These are phyloP conservation scores for Ctenosaura bakeri DNA, from an alignment of 2,797 vertebrate genomes.

Conservation along the genomic window DNA sequence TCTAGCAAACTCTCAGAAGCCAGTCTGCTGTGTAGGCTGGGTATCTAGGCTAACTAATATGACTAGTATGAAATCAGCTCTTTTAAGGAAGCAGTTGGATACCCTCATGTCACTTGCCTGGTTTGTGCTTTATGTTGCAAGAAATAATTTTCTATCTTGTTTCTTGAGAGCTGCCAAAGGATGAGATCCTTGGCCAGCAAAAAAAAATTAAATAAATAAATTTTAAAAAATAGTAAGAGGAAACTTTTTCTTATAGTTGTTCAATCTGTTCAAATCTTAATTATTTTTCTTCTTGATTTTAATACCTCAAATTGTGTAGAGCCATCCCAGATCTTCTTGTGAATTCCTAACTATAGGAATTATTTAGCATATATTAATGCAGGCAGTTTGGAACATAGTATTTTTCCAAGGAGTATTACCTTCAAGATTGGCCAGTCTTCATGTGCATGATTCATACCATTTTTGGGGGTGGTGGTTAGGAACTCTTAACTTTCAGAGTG, in stretches of 20 bases:
- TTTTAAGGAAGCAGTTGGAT: background rate
- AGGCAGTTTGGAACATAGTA: background rate
- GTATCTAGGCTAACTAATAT: background rate
- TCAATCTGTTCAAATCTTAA: background rate
- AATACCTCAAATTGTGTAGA: background rate
- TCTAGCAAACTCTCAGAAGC: constrained; percentile 20
- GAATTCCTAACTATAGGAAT: constrained; percentile 2
- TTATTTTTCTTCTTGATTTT: constrained; percentile 10
- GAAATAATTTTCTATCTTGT: background rate
- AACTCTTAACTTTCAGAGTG: background rate
- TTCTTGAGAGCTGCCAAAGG: constrained; percentile 21
- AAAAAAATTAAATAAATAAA: background rate
- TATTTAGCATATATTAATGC: background rate
- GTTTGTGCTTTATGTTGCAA: background rate
- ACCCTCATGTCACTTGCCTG: background rate
- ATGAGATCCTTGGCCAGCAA: constrained; percentile 13
- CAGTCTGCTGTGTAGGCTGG: background rate
- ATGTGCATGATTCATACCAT: background rate
- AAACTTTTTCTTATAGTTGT: background rate
- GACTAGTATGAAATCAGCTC: background rate
- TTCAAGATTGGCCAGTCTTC: background rate
- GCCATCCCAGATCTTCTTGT: background rate
- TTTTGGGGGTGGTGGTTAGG: background rate
- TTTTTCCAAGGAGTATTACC: background rate
- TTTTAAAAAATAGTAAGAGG: background rate